Evolutionary conservation across 1,140 invertebrate genomes (phyloP), one percentile per base, ranked within the genome.

Genomic region (Drosophila pallidifrons): DNA sequence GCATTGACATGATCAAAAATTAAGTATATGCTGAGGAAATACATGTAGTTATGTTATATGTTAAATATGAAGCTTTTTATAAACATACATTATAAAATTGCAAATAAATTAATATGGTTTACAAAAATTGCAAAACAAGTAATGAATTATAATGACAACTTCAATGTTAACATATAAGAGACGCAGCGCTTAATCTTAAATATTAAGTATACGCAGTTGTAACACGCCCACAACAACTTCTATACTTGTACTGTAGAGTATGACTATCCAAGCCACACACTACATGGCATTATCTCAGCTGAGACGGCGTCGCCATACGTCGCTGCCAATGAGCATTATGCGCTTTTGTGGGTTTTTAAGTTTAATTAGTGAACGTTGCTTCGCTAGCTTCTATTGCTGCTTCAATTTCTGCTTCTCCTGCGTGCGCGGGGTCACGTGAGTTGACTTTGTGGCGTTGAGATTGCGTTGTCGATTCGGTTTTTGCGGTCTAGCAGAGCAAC

Each of bases 341-440:
- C 51, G 63, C 63, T 59, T 74, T 71, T 71, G 66, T 71, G 75
- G 77, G 54, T 68, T 68, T 79, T 83, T 83, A 70, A 83, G 78
- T 88, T 88, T 80, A 88, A 87, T 87, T 83, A 83, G 69, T 72
- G 43, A 51, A 20, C 57, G 57, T 28, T 11, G 41, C 20, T 11
- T 45, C 32, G 32, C 11, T 45, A 30, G 46, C 20, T 32, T 5
- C n/a, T 13, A 1, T 13, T 41, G 51, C 20, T 49, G 0, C 35
- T 25, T 3, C 16, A 25, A 25, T 25, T 16, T 20, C 20, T 20
- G 3, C 47, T 20, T 49, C 25, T n/a, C 1, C 0, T 32, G 30
- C 7, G 30, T 2, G 6, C 35, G 3, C 13, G 41, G 28, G 38
- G 57, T 54, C 67, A 70, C 16, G 28, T 52, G 35, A 30, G 47